Percentiles rank a stretch among this genome's conserved stretches.
phyloP scores from a whole-genome alignment of 2,888 invertebrate species.

The Nemotelus pantherinus region DNA sequence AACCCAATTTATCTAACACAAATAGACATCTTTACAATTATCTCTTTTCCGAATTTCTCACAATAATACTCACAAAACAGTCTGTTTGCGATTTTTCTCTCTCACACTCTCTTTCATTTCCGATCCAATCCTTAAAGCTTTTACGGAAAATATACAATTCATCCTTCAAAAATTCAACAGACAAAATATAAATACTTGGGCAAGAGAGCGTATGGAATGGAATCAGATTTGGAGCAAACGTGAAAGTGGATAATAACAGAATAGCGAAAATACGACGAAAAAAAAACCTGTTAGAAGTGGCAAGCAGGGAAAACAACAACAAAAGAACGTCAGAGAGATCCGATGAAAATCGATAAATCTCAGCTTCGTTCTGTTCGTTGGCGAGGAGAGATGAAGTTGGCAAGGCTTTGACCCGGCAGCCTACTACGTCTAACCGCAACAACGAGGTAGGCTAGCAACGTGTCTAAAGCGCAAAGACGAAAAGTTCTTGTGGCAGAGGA shows the following conservation, averaged over 20 bases:
- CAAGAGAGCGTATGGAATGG: not conserved
- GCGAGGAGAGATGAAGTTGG: too few species aligned
- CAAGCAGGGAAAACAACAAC: not conserved
- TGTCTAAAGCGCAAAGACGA: not conserved
- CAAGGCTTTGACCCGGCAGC: too few species aligned
- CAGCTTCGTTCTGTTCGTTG: not conserved
- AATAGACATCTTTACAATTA: constrained; percentile 11
- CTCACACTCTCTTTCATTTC: too few species aligned
- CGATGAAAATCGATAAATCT: constrained; percentile 19
- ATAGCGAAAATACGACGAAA: not conserved
- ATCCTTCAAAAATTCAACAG: not conserved
- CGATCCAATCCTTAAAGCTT: too few species aligned
- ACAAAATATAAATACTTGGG: not conserved
- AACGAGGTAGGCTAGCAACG: not conserved
- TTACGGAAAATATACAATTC: too few species aligned
- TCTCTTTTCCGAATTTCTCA: not conserved
- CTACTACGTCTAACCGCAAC: too few species aligned
- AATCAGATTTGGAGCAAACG: not conserved
- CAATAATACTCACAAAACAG: not conserved
- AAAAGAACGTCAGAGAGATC: not conserved
- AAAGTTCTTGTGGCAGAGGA: not conserved
- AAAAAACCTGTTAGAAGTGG: not conserved
- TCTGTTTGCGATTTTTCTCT: not conserved
- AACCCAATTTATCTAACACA: constrained; percentile 10
- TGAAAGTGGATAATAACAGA: not conserved